Evolutionary conservation across 2,797 vertebrate genomes (phyloP), one percentile per base, ranked within the genome.

Genomic region (Lepus townsendii): DNA sequence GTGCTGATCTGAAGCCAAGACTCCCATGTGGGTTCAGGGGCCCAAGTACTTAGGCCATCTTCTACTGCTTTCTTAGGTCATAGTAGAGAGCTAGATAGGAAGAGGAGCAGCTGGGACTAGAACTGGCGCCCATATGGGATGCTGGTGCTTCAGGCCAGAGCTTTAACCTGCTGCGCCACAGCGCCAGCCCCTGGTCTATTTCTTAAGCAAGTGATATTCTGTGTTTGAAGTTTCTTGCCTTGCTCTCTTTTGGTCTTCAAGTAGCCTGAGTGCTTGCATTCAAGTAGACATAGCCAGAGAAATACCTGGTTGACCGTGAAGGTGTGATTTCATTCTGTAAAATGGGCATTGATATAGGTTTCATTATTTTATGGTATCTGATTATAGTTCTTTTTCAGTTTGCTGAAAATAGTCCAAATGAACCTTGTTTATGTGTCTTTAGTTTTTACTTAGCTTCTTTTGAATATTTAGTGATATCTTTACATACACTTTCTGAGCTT

Each of bases 271-370:
- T 79, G 90, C 79, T 90, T 95, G 54, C 1, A 16, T 82, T 93
- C 80, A 90, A 47, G 76, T 76, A 88, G 72, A 84, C 27, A 10
- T 62, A 84, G 69, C 54, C 16, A 35, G 57, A 92, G 30, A 84
- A 78, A 85, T 82, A 22, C 92, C 54, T 94, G 38, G 50, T 84
- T 54, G 73, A 66, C 68, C 50, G 9, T 83, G 91, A 96, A 87
- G 42, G 4, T 95, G 89, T 95, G 89, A 82, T 90, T 93, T 90
- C 7, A 88, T 92, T 96, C 52, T 90, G 30, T 94, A 83, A 96
- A 90, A 83, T 93, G 83, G 26, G 19, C 52, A 57, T 93, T 35
- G 19, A 3, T 88, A 30, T 86, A 83, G 63, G 50, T 66, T 93
- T 91, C 92, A 94, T 27, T 94, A 22, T 83, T 8, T 93, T 94